phyloP scores from a whole-genome alignment of 2,888 invertebrate species.

The Cataglyphis altisquamis region DNA sequence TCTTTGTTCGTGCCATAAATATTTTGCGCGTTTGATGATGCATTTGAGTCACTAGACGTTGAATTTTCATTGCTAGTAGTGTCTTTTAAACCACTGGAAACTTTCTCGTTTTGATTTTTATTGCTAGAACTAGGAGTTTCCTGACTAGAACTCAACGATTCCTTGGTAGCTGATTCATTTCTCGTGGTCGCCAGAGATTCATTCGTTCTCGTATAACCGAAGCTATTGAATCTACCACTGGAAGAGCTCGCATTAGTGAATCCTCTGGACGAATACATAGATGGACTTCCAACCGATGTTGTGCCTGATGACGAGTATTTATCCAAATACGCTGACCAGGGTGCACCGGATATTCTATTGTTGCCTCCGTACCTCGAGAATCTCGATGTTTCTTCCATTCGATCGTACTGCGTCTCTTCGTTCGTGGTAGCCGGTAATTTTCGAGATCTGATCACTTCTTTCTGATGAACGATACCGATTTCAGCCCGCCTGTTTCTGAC shows the following conservation, averaged over 20 bases:
- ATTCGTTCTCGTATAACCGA: conserved; percentile 79
- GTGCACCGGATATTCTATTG: conserved; percentile 88
- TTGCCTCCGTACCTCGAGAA: conserved; percentile 88
- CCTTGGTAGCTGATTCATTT: conserved; percentile 65
- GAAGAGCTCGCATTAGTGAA: conserved; percentile 65
- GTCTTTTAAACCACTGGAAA: conserved; percentile 39
- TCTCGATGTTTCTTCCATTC: conserved; percentile 90
- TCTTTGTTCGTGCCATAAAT: conserved; percentile 37
- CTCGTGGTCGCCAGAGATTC: conserved; percentile 72
- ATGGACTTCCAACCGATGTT: conserved; percentile 54
- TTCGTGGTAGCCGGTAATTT: conserved; percentile 89
- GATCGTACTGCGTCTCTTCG: conserved; percentile 92
- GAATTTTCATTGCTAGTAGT: conserved; percentile 29
- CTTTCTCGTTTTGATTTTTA: conserved; percentile 68
- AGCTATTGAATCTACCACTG: conserved; percentile 76
- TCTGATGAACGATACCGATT: conserved; percentile 91
- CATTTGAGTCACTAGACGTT: conserved; percentile 53
- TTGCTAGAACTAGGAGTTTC: conserved; percentile 55
- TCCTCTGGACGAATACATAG: conserved; percentile 69
- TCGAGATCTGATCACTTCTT: conserved; percentile 88
- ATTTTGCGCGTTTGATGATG: conserved; percentile 53
- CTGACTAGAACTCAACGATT: conserved; percentile 67
- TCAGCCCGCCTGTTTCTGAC: conserved; percentile 91
- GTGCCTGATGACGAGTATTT: conserved; percentile 78
- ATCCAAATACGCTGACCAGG: conserved; percentile 89